Conservation (phyloP, 2,797 vertebrate species). For the Mus spretus region DNA sequence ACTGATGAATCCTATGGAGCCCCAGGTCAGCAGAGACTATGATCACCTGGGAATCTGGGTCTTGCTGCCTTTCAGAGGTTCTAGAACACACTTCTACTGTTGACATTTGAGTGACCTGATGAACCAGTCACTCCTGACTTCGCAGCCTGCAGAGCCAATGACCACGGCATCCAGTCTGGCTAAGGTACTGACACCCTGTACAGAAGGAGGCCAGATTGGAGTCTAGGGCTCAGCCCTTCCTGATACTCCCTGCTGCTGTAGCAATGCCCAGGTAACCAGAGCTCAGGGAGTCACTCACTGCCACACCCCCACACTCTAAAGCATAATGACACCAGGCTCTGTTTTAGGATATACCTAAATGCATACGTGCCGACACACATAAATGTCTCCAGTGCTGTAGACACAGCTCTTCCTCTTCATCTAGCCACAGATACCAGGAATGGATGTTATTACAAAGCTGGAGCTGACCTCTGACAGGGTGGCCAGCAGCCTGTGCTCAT, state of each 20-base stretch:
- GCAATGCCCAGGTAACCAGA: fast-evolving
- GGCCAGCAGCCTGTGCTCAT: not conserved
- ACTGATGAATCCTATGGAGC: fast-evolving
- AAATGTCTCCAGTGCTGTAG: not conserved
- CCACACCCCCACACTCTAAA: too few relatives aligned
- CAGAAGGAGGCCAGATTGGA: not conserved
- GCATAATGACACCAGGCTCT: too few relatives aligned
- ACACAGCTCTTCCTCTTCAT: fast-evolving
- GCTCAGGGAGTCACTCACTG: too few relatives aligned
- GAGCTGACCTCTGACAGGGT: not conserved
- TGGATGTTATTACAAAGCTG: fast-evolving
- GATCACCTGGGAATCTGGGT: not conserved
- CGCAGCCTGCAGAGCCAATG: constrained; percentile 59
- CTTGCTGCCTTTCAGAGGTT: not conserved
- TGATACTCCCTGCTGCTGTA: not conserved
- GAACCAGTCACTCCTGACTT: not conserved
- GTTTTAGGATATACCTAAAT: not conserved
- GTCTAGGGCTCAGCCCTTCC: not conserved
- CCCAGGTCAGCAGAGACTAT: fast-evolving
- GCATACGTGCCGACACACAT: fast-evolving
- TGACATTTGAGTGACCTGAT: not conserved
- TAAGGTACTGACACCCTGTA: constrained; percentile 45
- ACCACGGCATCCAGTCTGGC: constrained; percentile 64
- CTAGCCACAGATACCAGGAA: not conserved
- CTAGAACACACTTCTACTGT: not conserved